phyloP scores from a whole-genome alignment of 2,888 invertebrate species.

The Chaetogeoica ovagalla region DNA sequence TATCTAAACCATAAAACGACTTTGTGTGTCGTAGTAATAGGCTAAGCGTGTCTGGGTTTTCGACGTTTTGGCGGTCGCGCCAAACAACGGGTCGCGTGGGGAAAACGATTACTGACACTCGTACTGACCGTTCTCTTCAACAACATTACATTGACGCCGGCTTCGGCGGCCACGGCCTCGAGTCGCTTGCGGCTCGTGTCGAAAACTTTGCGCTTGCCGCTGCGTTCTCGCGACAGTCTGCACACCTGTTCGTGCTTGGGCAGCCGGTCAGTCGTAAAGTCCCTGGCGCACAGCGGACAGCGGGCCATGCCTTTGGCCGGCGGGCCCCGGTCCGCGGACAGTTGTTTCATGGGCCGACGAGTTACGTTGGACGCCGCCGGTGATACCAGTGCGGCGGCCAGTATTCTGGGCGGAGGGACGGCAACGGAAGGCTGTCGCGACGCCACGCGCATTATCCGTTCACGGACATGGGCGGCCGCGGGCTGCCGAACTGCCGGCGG shows the following conservation, averaged over 20 bases:
- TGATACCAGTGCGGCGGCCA: slow-evolving; percentile 62
- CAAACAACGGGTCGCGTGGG: no score
- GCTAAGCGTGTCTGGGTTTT: no score
- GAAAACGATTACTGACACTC: no score
- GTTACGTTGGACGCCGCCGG: slow-evolving; percentile 70
- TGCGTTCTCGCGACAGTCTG: slow-evolving; percentile 72
- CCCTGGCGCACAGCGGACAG: slow-evolving; percentile 71
- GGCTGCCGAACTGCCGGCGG: background rate
- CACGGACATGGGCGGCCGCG: slow-evolving; percentile 50
- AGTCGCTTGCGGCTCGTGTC: slow-evolving; percentile 90
- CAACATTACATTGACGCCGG: slow-evolving; percentile 59
- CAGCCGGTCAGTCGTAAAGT: slow-evolving; percentile 82
- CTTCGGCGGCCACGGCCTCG: slow-evolving; percentile 85
- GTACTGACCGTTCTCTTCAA: slow-evolving; percentile 19
- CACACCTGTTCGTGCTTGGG: slow-evolving; percentile 85
- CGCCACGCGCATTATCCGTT: slow-evolving; percentile 45
- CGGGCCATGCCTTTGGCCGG: slow-evolving; percentile 88
- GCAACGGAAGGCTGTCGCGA: background rate
- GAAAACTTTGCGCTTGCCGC: slow-evolving; percentile 86
- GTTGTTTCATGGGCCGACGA: slow-evolving; percentile 62
- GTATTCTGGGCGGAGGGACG: background rate
- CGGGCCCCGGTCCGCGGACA: slow-evolving; percentile 67
- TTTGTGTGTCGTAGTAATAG: no score
- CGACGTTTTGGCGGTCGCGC: no score
- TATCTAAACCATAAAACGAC: no score